These are phyloP conservation scores for Anoplophora glabripennis DNA, from an alignment of 1,140 invertebrate genomes.

Conservation along the genomic window DNA sequence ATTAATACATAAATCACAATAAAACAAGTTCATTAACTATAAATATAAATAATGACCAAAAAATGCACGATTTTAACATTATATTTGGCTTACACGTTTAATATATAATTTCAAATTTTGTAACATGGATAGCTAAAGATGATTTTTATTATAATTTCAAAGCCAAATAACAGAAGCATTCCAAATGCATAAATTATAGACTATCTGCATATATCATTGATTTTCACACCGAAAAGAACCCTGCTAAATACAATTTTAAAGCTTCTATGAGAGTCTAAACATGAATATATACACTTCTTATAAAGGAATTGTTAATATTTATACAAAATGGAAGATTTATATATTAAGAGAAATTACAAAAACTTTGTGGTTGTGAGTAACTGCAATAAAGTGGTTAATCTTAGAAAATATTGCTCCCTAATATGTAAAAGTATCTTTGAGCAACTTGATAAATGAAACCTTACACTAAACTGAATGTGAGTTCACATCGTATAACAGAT, in stretches of 20 bases:
- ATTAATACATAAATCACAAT: too few species aligned
- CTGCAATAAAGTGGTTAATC: conserved; percentile 23
- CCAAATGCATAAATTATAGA: too few species aligned
- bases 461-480: neutral
- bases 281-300: conserved; percentile 15
- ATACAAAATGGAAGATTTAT: conserved; percentile 29
- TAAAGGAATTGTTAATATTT: conserved; percentile 11
- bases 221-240: conserved; percentile 28
- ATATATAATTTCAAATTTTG: too few species aligned
- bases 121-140: too few species aligned
- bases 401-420: conserved; percentile 24
- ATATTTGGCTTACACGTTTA: too few species aligned
- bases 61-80: too few species aligned
- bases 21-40: too few species aligned
- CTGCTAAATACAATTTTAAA: conserved; percentile 37
- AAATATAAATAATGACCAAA: too few species aligned
- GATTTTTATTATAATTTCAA: too few species aligned
- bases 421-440: conserved; percentile 20
- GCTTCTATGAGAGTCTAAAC: conserved; percentile 27
- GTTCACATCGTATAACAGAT: too few species aligned
- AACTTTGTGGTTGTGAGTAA: conserved; percentile 12
- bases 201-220: neutral
- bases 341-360: conserved; percentile 11
- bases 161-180: too few species aligned
- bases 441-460: conserved; percentile 17